Base-by-base conservation (phyloP, 2,888 invertebrate genomes). In the Cordilura impudica region DNA sequence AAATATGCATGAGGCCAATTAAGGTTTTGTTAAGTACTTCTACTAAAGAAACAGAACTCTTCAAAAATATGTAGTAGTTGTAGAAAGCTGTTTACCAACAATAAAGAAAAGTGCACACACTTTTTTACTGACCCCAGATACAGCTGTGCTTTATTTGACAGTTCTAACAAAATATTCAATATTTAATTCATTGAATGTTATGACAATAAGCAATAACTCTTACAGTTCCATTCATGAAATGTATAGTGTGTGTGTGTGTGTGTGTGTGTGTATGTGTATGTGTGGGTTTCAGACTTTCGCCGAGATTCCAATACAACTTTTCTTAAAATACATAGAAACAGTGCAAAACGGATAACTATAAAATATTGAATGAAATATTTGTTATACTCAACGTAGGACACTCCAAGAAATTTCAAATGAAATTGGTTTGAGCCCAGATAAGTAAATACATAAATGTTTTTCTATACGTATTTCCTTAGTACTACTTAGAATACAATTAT, bases 101-200 rank as follows among this genome's bases (percentile, higher is more conserved):
- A 39, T 39, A 39, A n/a, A n/a, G 1, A 39, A 39, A 39, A 0
- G 10, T n/a, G 35, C 4, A 39, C 3, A 4, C 1, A 12, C n/a
- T 39, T 10, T 35, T 39, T 2, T n/a, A 39, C 35, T n/a, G n/a
- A n/a, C n/a, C 35, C n/a, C 3, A 39, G 16, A n/a, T 82, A 82
- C 84, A 84, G 83, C 83, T 86, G 85, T 83, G 84, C 82, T 82
- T 84, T 86, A 87, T 87, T 45, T 86, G 86, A 86, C 84, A 86
- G 83, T 82, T 58, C 8, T 83, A 84, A 84, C 12, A 29, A 26
- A 45, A 31, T 16, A 83, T 85, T 84, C 83, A 84, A 86, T 87
- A 87, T 86, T 85, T 87, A 85, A 86, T 84, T 82, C 82, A 81
- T 82, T 85, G 85, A 81, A 83, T 85, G 83, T 83, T 83, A 83